These are phyloP conservation scores for Drosophila koepferae DNA, from an alignment of 2,888 invertebrate genomes.

Conservation along the genomic window DNA sequence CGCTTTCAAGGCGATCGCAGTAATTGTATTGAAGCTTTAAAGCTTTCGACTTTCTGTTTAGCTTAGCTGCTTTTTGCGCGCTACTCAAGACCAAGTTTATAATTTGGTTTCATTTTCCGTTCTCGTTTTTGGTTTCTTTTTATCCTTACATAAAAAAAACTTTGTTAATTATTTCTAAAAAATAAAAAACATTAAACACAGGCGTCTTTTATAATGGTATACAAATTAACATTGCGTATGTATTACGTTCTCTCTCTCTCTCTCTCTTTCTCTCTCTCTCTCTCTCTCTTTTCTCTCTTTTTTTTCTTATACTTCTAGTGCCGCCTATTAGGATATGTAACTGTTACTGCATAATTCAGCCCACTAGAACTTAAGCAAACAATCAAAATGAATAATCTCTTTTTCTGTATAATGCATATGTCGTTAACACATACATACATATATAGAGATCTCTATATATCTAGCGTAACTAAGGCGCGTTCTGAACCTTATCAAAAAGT, in stretches of 20 bases:
- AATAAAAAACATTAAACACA: conserved; percentile 16
- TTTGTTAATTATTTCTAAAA: conserved; percentile 32
- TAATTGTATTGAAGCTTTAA: conserved; percentile 34
- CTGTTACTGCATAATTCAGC: conserved; percentile 84
- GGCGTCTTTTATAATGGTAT: conserved; percentile 46
- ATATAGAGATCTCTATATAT: conserved; percentile 22
- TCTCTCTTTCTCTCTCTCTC: conserved; percentile 64
- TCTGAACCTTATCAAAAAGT: conserved; percentile 54
- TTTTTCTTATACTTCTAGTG: conserved; percentile 85
- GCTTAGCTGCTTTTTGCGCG: conserved; percentile 53
- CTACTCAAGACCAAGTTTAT: conserved; percentile 35
- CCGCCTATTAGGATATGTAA: conserved; percentile 86
- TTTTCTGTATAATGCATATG: conserved; percentile 34
- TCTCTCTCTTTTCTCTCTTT: conserved; percentile 49
- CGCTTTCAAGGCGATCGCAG: conserved; percentile 48
- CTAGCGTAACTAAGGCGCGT: conserved; percentile 53
- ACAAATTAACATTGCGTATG: conserved; percentile 63
- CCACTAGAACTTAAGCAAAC: conserved; percentile 78
- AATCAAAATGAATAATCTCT: conserved; percentile 54
- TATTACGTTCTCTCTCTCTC: conserved; percentile 65
- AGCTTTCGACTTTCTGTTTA: conserved; percentile 48
- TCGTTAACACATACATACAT: conserved; percentile 28
- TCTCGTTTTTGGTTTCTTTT: conserved; percentile 17
- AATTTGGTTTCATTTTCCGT: conserved; percentile 25
- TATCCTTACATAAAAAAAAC: conserved; percentile 12